Conservation (phyloP, 92 coral and sea anemone species). For the Actinernus sp. region DNA sequence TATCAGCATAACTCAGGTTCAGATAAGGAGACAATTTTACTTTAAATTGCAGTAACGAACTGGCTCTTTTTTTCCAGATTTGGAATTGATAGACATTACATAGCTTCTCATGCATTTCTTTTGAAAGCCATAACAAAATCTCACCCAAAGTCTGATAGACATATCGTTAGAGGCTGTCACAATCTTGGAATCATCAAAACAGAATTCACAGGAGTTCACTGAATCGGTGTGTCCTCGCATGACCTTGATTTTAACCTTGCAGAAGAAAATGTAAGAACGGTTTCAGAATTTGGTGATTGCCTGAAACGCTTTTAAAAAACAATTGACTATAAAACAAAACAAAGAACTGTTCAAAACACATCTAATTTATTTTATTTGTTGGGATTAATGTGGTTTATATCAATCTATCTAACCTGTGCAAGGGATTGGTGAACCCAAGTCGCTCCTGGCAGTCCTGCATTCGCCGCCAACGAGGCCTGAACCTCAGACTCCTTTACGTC, state of each 20-base stretch:
- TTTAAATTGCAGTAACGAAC: no score
- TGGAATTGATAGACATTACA: no score
- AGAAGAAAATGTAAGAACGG: no score
- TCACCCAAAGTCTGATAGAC: slow-evolving; percentile 95
- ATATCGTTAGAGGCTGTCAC: slow-evolving; percentile 93
- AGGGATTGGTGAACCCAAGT: slow-evolving; percentile 96
- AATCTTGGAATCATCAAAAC: slow-evolving; percentile 80
- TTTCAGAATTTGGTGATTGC: no score
- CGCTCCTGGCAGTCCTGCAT: slow-evolving; percentile 64
- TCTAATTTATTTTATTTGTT: slow-evolving; percentile 1
- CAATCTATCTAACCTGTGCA: slow-evolving; percentile 81
- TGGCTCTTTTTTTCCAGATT: no score
- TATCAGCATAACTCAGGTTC: no score
- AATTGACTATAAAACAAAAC: no score
- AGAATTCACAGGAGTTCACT: slow-evolving; percentile 89
- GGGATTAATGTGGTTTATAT: not conserved
- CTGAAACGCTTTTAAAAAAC: no score
- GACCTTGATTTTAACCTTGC: slow-evolving; percentile 93
- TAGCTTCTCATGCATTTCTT: no score
- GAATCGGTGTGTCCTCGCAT: slow-evolving; percentile 95
- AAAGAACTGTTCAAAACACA: not conserved
- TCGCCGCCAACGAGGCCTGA: slow-evolving; percentile 10
- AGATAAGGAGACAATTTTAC: no score
- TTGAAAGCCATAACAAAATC: no score
- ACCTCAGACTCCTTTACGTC: slow-evolving; percentile 1